Percentiles rank a stretch among this genome's conserved stretches.
Evolutionary conservation across 2,888 invertebrate genomes (phyloP).

Genomic region (Malthinus flaveolus): DNA sequence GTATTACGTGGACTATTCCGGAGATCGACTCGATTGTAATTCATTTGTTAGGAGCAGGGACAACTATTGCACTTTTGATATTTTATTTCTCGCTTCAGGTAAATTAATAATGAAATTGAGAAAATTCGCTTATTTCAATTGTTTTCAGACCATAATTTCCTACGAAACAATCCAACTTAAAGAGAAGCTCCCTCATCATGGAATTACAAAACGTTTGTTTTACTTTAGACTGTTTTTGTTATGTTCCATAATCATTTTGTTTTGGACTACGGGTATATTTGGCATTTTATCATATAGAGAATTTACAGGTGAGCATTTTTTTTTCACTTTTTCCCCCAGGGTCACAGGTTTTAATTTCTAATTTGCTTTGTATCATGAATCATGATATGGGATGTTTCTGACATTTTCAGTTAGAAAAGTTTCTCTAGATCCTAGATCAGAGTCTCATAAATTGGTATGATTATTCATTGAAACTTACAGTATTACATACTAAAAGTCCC

Average conservation of each 20-base stretch:
- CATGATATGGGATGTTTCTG: too few relatives aligned
- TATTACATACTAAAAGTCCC: too few relatives aligned
- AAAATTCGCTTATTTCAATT: too few relatives aligned
- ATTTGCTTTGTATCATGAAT: too few relatives aligned
- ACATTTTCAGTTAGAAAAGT: too few relatives aligned
- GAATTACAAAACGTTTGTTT: neutral
- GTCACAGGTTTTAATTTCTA: too few relatives aligned
- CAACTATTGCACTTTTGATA: too few relatives aligned
- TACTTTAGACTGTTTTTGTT: conserved; percentile 7
- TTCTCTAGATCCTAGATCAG: too few relatives aligned
- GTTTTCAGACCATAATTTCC: conserved; percentile 8
- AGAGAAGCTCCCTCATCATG: neutral
- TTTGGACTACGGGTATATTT: neutral
- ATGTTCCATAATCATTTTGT: conserved; percentile 2
- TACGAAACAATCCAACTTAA: neutral
- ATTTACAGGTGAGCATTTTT: conserved; percentile 11
- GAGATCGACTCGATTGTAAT: conserved; percentile 73
- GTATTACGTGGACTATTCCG: conserved; percentile 72
- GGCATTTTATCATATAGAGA: neutral
- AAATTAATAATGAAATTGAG: conserved; percentile 16
- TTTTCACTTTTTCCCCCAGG: too few relatives aligned
- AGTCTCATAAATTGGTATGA: too few relatives aligned
- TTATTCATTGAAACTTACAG: too few relatives aligned
- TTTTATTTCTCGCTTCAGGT: conserved; percentile 82
- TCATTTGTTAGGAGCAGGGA: conserved; percentile 72